These are phyloP conservation scores for Etheostoma perlongum DNA, from an alignment of 2,797 vertebrate genomes.

Conservation along the genomic window DNA sequence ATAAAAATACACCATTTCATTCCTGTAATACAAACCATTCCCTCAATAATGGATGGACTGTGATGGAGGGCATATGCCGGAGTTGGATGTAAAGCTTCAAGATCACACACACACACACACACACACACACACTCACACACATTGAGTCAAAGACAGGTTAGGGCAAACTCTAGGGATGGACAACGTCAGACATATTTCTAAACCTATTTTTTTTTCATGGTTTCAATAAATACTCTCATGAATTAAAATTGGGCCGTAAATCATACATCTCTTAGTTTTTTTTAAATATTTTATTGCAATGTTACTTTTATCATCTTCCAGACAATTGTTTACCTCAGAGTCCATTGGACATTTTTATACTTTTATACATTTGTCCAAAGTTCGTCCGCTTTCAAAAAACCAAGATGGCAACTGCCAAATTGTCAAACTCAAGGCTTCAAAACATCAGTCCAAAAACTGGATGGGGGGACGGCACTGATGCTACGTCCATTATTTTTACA, in stretches of 20 bases:
- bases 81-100: constrained; percentile 18
- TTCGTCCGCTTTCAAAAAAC: too few species aligned
- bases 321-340: too few species aligned
- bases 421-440: too few species aligned
- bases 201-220: constrained; percentile 38
- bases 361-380: too few species aligned
- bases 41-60: constrained; percentile 52
- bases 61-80: constrained; percentile 47
- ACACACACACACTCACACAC: constrained; percentile 7
- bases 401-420: too few species aligned
- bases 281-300: not conserved
- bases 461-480: too few species aligned
- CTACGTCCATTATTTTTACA: too few species aligned
- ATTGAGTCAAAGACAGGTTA: constrained; percentile 36
- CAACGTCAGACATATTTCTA: constrained; percentile 23
- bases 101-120: constrained; percentile 17
- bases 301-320: not conserved
- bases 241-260: constrained; percentile 23
- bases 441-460: too few species aligned
- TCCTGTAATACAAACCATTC: constrained; percentile 28
- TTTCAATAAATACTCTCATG: constrained; percentile 43
- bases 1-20: constrained; percentile 40
- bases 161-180: constrained; percentile 19
- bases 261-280: not conserved
- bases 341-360: too few species aligned